Evolutionary conservation across 2,888 invertebrate genomes (phyloP), one percentile per base, ranked within the genome.

Genomic region (Drosophila emarginata): DNA sequence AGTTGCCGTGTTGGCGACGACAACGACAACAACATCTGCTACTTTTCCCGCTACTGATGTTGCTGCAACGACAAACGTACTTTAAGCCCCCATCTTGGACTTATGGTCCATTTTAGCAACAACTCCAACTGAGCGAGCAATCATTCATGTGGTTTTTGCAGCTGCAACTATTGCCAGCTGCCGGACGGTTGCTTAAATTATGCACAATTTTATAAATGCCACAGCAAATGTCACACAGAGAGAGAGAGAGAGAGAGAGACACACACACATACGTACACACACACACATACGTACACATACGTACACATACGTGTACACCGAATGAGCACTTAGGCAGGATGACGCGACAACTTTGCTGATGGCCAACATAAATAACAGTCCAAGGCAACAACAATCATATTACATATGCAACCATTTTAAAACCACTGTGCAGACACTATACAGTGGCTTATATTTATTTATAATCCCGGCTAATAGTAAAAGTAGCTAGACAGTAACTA

Each of bases 131-230:
- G 57, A 58, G 67, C 45, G 18, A 56, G 74, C 59, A 74, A 74
- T 67, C 74, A 74, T 67, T 72, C 74, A 74, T 67, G 74, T 39
- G 74, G 62, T 54, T 18, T 26, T 32, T 28, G 32, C 59, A 39
- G 5, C 36, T 53, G 28, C 23, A 26, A 28, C 66, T 45, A 28
- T 26, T 37, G 45, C 72, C 74, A 61, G 64, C 68, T 64, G 67
- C 72, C 63, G 72, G 60, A 11, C 21, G 45, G 11, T 14, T 45
- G 67, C 71, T 76, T 76, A 69, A 72, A 77, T 73, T 76, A 76
- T 77, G 77, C 76, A 76, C 73, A 65, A 73, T 76, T 76, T 76
- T 76, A 76, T 72, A 73, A 76, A 75, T 75, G 64, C 64, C 64
- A 63, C 58, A 58, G 71, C 69, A 63, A 70, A 70, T 69, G 69